A percentile compares a stretch with the other conserved stretches of the same genome.
Evolutionary conservation across 1,140 invertebrate species (phyloP).

Genomic region (Saccostrea echinata): DNA sequence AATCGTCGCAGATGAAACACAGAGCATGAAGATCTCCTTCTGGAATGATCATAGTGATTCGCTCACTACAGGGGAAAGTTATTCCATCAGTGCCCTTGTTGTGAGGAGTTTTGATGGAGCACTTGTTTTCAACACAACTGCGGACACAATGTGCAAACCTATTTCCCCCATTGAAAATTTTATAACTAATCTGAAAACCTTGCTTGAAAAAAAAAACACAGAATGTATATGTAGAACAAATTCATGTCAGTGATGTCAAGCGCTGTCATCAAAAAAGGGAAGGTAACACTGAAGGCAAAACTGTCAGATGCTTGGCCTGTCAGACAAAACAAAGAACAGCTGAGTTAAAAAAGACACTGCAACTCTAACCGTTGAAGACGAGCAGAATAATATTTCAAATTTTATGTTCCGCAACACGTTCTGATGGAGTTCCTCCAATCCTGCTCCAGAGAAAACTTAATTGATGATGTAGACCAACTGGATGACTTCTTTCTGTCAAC

Average conservation of each 20-base stretch:
- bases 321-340: not conserved
- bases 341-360: not conserved
- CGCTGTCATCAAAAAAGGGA: not conserved
- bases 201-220: not conserved
- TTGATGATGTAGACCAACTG: not conserved
- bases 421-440: not conserved
- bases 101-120: not conserved
- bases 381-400: conserved; percentile 2
- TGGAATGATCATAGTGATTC: not conserved
- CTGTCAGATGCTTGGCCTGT: conserved; percentile 3
- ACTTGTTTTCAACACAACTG: conserved; percentile 5
- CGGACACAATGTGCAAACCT: not conserved
- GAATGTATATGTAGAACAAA: conserved; percentile 8
- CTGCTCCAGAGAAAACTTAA: not conserved
- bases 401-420: not conserved
- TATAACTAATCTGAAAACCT: not conserved
- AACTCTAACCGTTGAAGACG: not conserved
- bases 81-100: not conserved
- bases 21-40: not conserved
- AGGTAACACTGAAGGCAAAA: not conserved
- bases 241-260: not conserved
- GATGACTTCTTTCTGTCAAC: not conserved
- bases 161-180: not conserved
- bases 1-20: not conserved
- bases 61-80: not conserved